phyloP scores from a whole-genome alignment of 2,797 vertebrate species.

The Leuciscus waleckii region DNA sequence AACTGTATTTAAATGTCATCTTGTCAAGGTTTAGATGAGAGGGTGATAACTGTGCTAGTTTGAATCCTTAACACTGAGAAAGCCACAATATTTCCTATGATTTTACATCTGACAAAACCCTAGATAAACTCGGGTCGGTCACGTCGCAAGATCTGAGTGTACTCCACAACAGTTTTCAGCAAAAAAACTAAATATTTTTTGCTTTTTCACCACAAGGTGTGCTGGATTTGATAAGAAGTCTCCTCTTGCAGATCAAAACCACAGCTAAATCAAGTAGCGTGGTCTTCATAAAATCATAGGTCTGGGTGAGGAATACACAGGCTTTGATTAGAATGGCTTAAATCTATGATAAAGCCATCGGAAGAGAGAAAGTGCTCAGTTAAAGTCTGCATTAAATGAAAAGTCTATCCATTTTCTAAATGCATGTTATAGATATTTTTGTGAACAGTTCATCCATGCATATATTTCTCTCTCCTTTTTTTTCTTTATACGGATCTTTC shows the following conservation, averaged over 20 bases:
- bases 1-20: constrained; percentile 36
- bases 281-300: constrained; percentile 43
- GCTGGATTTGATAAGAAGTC: constrained; percentile 52
- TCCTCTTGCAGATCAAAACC: constrained; percentile 49
- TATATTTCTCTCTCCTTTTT: background rate
- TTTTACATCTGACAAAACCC: constrained; percentile 48
- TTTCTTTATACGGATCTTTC: background rate
- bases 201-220: constrained; percentile 53
- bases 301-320: constrained; percentile 61
- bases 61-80: constrained; percentile 41
- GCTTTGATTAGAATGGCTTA: constrained; percentile 66
- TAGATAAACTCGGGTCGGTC: constrained; percentile 54
- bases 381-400: constrained; percentile 48
- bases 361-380: constrained; percentile 56
- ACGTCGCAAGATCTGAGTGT: constrained; percentile 40
- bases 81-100: constrained; percentile 43
- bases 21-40: constrained; percentile 32
- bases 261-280: constrained; percentile 48
- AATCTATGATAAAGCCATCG: constrained; percentile 64
- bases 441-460: background rate
- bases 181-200: constrained; percentile 48
- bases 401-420: background rate
- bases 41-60: constrained; percentile 43
- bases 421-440: background rate
- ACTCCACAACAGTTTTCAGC: constrained; percentile 49